Evolutionary conservation across 2,113 vertebrate species (phyloP).

Genomic region (Muntiacus muntjak): DNA sequence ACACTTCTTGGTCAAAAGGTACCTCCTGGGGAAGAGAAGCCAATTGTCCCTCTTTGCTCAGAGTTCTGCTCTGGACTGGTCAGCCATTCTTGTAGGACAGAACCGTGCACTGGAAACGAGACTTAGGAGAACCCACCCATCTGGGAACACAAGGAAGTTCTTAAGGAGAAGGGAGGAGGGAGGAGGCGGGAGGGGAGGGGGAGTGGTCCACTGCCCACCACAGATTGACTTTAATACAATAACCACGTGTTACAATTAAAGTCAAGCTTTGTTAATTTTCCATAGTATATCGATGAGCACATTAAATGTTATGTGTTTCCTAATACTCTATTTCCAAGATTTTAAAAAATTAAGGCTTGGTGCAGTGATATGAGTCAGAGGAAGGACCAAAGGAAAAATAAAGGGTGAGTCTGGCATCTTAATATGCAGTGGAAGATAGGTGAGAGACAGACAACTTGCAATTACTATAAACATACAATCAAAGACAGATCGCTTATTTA

Average conservation of each 20-base stretch:
- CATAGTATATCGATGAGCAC: not conserved
- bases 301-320: not conserved
- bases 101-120: not conserved
- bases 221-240: not conserved
- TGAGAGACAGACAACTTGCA: not conserved
- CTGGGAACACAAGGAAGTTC: not conserved
- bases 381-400: not conserved
- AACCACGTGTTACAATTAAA: not conserved
- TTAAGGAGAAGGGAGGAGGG: not conserved
- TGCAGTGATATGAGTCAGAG: not conserved
- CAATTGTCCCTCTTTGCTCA: not conserved
- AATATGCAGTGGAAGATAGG: not conserved
- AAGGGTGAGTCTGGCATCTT: not conserved
- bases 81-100: not conserved
- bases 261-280: not conserved
- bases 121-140: not conserved
- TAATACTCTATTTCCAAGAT: not conserved
- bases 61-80: not conserved
- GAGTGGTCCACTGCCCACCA: no score
- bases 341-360: not conserved
- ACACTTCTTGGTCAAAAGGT: not conserved
- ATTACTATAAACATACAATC: not conserved
- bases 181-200: no score
- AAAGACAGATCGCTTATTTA: not conserved
- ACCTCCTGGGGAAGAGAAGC: not conserved